Evolutionary conservation across 2,888 invertebrate species (phyloP), one percentile per base, ranked within the genome.

Genomic region (Drosophila recens): DNA sequence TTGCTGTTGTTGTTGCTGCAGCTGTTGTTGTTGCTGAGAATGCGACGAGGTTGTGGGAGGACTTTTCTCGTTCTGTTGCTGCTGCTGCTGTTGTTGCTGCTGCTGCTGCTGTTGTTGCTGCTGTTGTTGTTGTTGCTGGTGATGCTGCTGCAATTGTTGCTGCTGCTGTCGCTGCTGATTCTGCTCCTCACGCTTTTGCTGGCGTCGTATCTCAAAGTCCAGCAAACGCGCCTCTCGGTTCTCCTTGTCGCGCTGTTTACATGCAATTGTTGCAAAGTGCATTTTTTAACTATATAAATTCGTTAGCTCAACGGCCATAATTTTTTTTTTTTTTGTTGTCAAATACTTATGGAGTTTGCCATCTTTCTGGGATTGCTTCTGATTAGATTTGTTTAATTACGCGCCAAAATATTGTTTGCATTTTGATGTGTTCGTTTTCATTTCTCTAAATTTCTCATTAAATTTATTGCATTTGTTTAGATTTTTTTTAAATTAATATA

Each of bases 191-290:
- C 92, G 92, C 82, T 92, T 91, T 73, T 92, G 92, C 73, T 92
- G 92, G 27, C 92, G 91, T 17, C 93, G 89, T 67, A 93, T 93
- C 80, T 93, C 93, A 75, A 92, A 91, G 84, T 93, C 92, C 73
- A 93, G 85, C 76, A 93, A 90, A 70, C 93, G 91, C 69, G 93
- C 92, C 88, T 93, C 93, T 51, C 92, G 91, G 69, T 91, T 91
- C 76, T 93, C 93, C 78, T 92, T 92, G 74, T 93, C 93, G 80
- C 91, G 90, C 93, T 93, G 84, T 85, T 89, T 87, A 85, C 89
- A 87, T 89, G 89, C 89, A 89, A 89, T 89, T 89, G 89, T 89
- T 84, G 86, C 86, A 86, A 86, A 86, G 87, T 86, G 86, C 86
- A 86, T 86, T 86, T 89, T 86, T 89, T 86, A 81, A 82, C 89